Evolutionary conservation across 2,113 vertebrate genomes (phyloP), one percentile per base, ranked within the genome.

Genomic region (Nannospalax galili): DNA sequence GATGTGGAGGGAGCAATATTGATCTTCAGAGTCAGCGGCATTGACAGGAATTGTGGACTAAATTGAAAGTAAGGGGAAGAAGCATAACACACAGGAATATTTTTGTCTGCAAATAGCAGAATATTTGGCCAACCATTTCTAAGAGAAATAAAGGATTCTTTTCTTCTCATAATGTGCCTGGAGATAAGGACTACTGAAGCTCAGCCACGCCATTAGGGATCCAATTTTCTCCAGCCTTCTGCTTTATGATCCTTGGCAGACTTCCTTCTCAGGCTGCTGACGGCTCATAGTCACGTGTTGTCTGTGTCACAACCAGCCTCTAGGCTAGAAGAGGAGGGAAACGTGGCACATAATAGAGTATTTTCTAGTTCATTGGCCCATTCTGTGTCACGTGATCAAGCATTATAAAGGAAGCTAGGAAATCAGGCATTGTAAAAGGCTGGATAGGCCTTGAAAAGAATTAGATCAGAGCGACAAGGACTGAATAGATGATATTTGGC

Each of bases 41-140:
- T 16, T 67, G 22, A 84, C 10, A 78, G 35, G 17, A 79, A 74
- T 75, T 70, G 40, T 89, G 58, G 56, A 67, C 11, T 37, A 1
- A 1, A 72, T 45, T 80, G 28, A 24, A 81, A 88, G 16, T 52
- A 78, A 81, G 7, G 48, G 69, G 45, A 77, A 2, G 2, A 32
- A 86, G 37, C 4, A 32, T 24, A 79, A 3, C 22, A 52, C 37
- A 32, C 12, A 30, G 7, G 56, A 73, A 78, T 82, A 65, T 40
- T 88, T 95, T 92, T 64, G 26, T 45, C 40, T 69, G 37, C 67
- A 92, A 92, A 86, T 74, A 81, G 70, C 42, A 72, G 62, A 94
- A 92, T 90, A 62, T 67, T 60, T 10, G 48, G 48, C 24, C 48
- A 92, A 88, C 10, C 16, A 5, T 79, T 89, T 93, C 56, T 74